These are phyloP conservation scores for Miltochrista miniata DNA, from an alignment of 2,888 invertebrate genomes.

Conservation along the genomic window DNA sequence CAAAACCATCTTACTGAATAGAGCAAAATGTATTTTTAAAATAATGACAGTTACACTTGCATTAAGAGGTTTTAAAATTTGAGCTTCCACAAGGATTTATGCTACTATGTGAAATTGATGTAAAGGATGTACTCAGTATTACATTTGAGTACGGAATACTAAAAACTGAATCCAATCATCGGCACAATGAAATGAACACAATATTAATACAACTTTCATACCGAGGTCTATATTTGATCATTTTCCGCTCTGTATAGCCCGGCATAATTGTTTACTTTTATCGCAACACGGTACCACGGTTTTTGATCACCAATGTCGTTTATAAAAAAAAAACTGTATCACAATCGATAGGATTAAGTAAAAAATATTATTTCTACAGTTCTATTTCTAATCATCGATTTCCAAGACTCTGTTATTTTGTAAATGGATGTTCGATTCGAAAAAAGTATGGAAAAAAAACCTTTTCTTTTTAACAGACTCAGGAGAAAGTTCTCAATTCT, in stretches of 20 bases:
- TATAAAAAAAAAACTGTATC: conserved; percentile 35
- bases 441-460: neutral
- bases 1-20: too few species aligned
- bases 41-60: too few species aligned
- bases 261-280: conserved; percentile 46
- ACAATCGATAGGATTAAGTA: conserved; percentile 20
- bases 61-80: too few species aligned
- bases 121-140: too few species aligned
- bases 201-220: conserved; percentile 39
- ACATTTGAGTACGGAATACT: too few species aligned
- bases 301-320: conserved; percentile 56
- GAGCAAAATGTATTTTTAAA: too few species aligned
- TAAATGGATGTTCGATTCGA: neutral
- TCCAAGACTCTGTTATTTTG: neutral
- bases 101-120: too few species aligned
- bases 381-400: neutral
- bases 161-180: neutral
- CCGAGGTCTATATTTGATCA: conserved; percentile 47
- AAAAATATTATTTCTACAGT: neutral
- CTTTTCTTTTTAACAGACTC: conserved; percentile 1
- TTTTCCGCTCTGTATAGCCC: conserved; percentile 63
- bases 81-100: too few species aligned
- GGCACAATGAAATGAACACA: conserved; percentile 18
- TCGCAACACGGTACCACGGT: conserved; percentile 54
- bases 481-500: too few species aligned